Conservation (phyloP, 2,113 vertebrate genomes). For the Parus major region DNA sequence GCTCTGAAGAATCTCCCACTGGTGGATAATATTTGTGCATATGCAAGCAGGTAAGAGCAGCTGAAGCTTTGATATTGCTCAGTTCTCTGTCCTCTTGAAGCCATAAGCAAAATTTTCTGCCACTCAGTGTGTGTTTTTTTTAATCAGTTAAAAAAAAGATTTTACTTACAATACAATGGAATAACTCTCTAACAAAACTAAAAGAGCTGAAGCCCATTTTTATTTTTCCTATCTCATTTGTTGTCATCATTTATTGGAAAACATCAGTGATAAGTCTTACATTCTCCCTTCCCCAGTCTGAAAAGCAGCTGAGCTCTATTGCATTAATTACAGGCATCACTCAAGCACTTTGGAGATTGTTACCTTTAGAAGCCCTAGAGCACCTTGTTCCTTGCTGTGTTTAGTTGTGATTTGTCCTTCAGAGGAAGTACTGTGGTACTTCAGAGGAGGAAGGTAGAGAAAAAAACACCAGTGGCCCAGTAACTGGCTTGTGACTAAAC, state of each 20-base stretch:
- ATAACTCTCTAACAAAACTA: neutral
- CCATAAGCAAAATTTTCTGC: neutral
- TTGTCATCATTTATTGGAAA: neutral
- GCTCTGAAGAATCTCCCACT: conserved; percentile 90
- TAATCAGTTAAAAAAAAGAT: neutral
- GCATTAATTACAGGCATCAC: neutral
- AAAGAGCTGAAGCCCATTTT: neutral
- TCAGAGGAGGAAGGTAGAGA: neutral
- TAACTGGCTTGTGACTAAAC: neutral
- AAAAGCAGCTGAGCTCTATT: neutral
- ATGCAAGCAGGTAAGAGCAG: conserved; percentile 90
- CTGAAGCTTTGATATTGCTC: neutral
- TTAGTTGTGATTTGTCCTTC: neutral
- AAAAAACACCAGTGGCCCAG: neutral
- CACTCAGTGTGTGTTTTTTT: neutral
- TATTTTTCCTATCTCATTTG: neutral
- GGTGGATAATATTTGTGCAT: conserved; percentile 95
- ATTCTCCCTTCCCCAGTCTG: neutral
- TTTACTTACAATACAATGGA: neutral
- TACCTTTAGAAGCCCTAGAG: neutral
- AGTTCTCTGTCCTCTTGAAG: neutral
- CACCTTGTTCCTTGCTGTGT: neutral
- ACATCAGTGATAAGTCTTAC: neutral
- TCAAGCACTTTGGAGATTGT: neutral
- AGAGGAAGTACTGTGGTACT: neutral